Evolutionary conservation across 2,888 invertebrate genomes (phyloP), one percentile per base, ranked within the genome.

Genomic region (Trissoscelio sp.): DNA sequence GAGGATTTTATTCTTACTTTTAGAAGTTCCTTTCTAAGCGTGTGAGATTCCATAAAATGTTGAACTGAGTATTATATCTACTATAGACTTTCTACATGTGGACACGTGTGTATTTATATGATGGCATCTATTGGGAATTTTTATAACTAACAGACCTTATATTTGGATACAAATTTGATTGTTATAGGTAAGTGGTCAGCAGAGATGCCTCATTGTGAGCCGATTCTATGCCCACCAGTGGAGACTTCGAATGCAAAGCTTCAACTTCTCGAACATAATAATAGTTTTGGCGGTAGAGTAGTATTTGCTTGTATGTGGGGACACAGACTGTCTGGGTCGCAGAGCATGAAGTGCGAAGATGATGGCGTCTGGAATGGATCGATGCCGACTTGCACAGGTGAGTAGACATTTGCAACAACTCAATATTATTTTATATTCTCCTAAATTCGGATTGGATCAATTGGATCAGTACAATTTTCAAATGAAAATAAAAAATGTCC

Each of bases 231-330:
- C 90, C 95, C 96, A 0, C 92, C 94, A 58, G 92, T 97, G 81
- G 93, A 94, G 70, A 92, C 95, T 4, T 92, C 94, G 48, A 95
- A 96, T 85, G 94, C 95, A 0, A 95, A 95, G 89, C 92, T 97
- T 53, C 94, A 94, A 87, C 92, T 97, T 82, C 93, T 95, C 79
- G 96, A 96, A 88, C 94, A 96, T 91, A 96, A 97, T 92, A 95
- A 96, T 79, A 96, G 95, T 85, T 96, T 94, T 87, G 96, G 96
- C 64, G 96, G 96, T 5, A 94, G 95, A 62, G 96, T 96, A 11
- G 94, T 95, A 85, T 97, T 97, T 92, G 94, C 95, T 83, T 97
- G 97, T 89, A 94, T 96, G 81, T 96, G 96, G 95, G 97, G 97
- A 70, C 96, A 96, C 91, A 93, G 94, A 81, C 93, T 97, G 62